Base-by-base conservation (phyloP, 2,888 invertebrate genomes). In the Drosophila flavopinicola region DNA sequence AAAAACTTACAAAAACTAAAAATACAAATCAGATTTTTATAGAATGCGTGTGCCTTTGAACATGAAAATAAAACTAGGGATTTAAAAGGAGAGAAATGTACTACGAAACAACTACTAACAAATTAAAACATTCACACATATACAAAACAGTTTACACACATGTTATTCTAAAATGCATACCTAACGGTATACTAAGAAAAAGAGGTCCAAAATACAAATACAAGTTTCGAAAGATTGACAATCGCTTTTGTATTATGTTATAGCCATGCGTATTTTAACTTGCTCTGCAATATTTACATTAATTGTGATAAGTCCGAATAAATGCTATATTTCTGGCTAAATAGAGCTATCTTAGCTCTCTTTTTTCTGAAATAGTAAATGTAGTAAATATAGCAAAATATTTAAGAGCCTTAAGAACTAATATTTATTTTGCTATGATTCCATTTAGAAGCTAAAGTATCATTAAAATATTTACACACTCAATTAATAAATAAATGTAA, bases 41-140 rank as follows among this genome's bases (percentile, higher is more conserved):
- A 83, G 38, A 83, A 85, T 76, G 75, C 78, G 75, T 71, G 83
- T 84, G 83, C 83, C 83, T 84, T 84, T 78, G 45, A 78, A 72
- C 56, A 71, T 70, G 52, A 64, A 80, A 72, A 70, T 41, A 69
- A 49, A 75, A 63, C 68, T 76, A 79, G 68, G 74, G 65, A 76
- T 74, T 82, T 65, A 79, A 79, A 71, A 47, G 48, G 25, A 70
- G 56, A 75, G 59, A 59, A 52, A 54, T 52, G 33, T 60, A 74
- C 69, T 48, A 74, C 39, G 41, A 72, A 54, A 63, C 6, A 59
- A 75, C 47, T 54, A 49, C 56, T 51, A 56, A 74, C 58, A 52
- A 48, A 58, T 58, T 45, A 10, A 59, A 53, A 59, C 27, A 56
- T 47, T 47, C 49, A 71, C 11, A 66, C 35, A 66, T 24, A 27